Evolutionary conservation across 2,888 invertebrate genomes (phyloP), one percentile per base, ranked within the genome.

Genomic region (Dasypogon diadema): DNA sequence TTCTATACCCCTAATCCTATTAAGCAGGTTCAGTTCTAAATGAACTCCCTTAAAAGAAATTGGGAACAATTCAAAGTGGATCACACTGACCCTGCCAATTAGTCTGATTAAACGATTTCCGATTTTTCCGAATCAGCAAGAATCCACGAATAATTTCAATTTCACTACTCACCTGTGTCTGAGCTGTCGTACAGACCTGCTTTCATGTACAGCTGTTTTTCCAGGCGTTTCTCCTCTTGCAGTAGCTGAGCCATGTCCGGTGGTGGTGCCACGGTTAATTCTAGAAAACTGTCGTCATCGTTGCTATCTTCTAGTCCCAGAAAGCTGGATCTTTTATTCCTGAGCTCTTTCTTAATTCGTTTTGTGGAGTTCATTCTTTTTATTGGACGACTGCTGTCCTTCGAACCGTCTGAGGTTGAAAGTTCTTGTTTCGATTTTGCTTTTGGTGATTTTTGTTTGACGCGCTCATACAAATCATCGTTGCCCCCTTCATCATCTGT

Each of bases 261-360:
- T 16, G 94, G 91, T 72, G 92, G 92, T 5, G 90, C 90, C 51
- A 92, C 86, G 1, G 89, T 90, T 46, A 93, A 84, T 82, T 92
- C 92, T 54, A 90, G 89, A 82, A 92, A 92, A 63, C 90, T 87
- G 79, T 92, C 92, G 82, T 92, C 91, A 80, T 91, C 90, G 14
- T 88, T 88, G 81, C 91, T 89, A 70, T 92, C 93, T 81, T 95
- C 94, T 82, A 95, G 91, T 58, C 95, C 95, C 51, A 96, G 88
- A 84, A 96, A 96, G 83, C 94, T 94, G 37, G 93, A 92, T 58
- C 95, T 90, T 82, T 95, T 93, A 82, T 92, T 92, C 8, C 94
- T 89, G 70, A 96, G 89, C 83, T 96, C 95, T 82, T 95, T 94
- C 82, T 94, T 94, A 81, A 95, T 94, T 80, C 94, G 89, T 79